Evolutionary conservation across 1,140 invertebrate species (phyloP).

Genomic region (Pectinophora gossypiella): DNA sequence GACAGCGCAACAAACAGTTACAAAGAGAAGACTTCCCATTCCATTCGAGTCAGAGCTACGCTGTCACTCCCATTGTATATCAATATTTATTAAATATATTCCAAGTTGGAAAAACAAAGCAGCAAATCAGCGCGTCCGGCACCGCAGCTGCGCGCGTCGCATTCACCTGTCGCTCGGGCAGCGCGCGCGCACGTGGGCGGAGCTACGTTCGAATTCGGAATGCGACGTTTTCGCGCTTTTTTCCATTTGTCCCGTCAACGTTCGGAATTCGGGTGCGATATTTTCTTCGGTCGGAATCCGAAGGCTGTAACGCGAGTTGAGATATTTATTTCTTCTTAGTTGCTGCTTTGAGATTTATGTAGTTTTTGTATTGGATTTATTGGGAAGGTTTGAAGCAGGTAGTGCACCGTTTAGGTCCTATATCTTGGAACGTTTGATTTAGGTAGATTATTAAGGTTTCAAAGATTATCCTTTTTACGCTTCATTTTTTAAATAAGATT

Average conservation of each 20-base stretch:
- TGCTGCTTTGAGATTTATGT: slow-evolving; percentile 49
- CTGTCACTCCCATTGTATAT: slow-evolving; percentile 47
- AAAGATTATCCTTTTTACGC: no score
- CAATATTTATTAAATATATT: slow-evolving; percentile 56
- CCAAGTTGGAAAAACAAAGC: slow-evolving; percentile 50
- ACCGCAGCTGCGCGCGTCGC: slow-evolving; percentile 46
- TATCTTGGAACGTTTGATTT: no score
- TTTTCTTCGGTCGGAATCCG: slow-evolving; percentile 60
- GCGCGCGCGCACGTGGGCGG: slow-evolving; percentile 48
- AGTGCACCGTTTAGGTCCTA: slow-evolving; percentile 21
- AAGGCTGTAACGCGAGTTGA: slow-evolving; percentile 54
- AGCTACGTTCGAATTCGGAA: slow-evolving; percentile 30
- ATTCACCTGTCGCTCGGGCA: slow-evolving; percentile 55
- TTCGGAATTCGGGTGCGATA: slow-evolving; percentile 70
- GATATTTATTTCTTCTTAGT: slow-evolving; percentile 47
- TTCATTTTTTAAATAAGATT: no score
- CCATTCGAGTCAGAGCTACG: slow-evolving; percentile 20
- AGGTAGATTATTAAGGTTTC: no score
- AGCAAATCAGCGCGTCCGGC: slow-evolving; percentile 36
- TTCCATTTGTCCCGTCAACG: slow-evolving; percentile 48
- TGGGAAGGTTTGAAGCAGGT: slow-evolving; percentile 41
- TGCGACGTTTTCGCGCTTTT: slow-evolving; percentile 52
- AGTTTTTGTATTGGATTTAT: slow-evolving; percentile 42
- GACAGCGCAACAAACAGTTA: slow-evolving; percentile 10
- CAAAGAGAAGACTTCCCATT: slow-evolving; percentile 19